Percentiles rank a stretch among this genome's conserved stretches.
Evolutionary conservation across 1,140 invertebrate genomes (phyloP).

Genomic region (Lordiphosa mommai): DNA sequence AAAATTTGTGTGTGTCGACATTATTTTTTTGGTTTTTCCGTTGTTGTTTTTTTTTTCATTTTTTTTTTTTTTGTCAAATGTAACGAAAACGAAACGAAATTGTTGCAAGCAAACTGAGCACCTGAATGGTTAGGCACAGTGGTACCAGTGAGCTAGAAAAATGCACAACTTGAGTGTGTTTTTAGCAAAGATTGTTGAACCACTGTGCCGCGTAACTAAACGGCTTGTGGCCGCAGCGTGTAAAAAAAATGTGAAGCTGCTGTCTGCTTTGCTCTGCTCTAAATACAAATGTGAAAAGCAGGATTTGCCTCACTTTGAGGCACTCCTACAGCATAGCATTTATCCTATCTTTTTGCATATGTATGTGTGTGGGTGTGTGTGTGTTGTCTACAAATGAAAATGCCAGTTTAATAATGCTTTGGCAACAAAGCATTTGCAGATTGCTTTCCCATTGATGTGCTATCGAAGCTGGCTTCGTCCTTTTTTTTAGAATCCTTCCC

Average conservation of each 20-base stretch:
- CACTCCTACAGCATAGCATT: slow-evolving; percentile 12
- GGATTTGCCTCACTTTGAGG: slow-evolving; percentile 40
- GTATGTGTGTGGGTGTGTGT: not conserved
- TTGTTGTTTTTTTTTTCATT: not conserved
- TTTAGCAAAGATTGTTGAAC: not conserved
- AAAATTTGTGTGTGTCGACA: slow-evolving; percentile 27
- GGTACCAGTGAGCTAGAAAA: not conserved
- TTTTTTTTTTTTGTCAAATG: not conserved
- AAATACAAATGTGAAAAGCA: slow-evolving; percentile 53
- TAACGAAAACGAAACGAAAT: slow-evolving; percentile 37
- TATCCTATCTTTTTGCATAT: slow-evolving; percentile 20
- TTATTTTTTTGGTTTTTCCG: slow-evolving; percentile 9
- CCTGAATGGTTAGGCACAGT: not conserved
- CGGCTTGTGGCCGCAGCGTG: slow-evolving; percentile 17
- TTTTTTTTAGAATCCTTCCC: not conserved
- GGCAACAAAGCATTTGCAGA: slow-evolving; percentile 70
- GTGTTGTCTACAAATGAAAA: slow-evolving; percentile 57
- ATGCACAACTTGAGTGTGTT: too few species aligned
- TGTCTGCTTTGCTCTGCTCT: slow-evolving; percentile 32
- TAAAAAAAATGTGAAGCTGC: slow-evolving; percentile 6
- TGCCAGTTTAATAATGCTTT: slow-evolving; percentile 73
- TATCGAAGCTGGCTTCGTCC: slow-evolving; percentile 14
- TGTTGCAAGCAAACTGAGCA: slow-evolving; percentile 13
- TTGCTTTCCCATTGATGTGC: slow-evolving; percentile 59
- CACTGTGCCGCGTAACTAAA: slow-evolving; percentile 5